A percentile compares a stretch with the other conserved stretches of the same genome.
These are phyloP conservation scores for Euphydryas editha DNA, from an alignment of 2,888 invertebrate genomes.

Conservation along the genomic window DNA sequence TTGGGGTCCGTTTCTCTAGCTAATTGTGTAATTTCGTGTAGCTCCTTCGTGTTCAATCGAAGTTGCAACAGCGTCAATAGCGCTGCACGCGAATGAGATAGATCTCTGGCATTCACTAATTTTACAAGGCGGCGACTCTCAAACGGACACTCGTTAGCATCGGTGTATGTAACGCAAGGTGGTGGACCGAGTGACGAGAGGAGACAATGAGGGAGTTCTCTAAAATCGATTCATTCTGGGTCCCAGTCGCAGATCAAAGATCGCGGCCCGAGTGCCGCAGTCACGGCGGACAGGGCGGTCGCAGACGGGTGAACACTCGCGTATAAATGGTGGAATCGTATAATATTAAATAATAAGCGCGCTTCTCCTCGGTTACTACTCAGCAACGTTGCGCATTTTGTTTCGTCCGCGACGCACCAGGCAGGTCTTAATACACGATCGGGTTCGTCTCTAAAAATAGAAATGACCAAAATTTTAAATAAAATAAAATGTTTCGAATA, in stretches of 20 bases:
- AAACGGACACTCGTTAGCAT: conserved; percentile 58
- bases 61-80: conserved; percentile 57
- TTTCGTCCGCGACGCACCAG: conserved; percentile 67
- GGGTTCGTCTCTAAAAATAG: not conserved
- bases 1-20: conserved; percentile 45
- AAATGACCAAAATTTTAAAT: not conserved
- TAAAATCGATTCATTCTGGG: conserved; percentile 39
- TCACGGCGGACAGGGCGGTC: conserved; percentile 33
- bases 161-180: conserved; percentile 51
- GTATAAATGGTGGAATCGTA: conserved; percentile 48
- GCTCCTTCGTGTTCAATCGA: conserved; percentile 48
- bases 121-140: conserved; percentile 67
- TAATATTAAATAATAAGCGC: conserved; percentile 47
- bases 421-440: conserved; percentile 74
- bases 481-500: not conserved
- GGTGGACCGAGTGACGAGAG: conserved; percentile 57
- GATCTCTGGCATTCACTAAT: conserved; percentile 57
- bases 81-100: conserved; percentile 58
- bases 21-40: conserved; percentile 48
- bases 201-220: conserved; percentile 32
- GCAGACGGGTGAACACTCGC: conserved; percentile 49
- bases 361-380: conserved; percentile 57
- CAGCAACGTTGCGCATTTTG: conserved; percentile 55
- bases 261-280: conserved; percentile 28
- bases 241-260: conserved; percentile 57